Evolutionary conservation across 2,888 invertebrate genomes (phyloP), one percentile per base, ranked within the genome.

Genomic region (Tenthredo notha): DNA sequence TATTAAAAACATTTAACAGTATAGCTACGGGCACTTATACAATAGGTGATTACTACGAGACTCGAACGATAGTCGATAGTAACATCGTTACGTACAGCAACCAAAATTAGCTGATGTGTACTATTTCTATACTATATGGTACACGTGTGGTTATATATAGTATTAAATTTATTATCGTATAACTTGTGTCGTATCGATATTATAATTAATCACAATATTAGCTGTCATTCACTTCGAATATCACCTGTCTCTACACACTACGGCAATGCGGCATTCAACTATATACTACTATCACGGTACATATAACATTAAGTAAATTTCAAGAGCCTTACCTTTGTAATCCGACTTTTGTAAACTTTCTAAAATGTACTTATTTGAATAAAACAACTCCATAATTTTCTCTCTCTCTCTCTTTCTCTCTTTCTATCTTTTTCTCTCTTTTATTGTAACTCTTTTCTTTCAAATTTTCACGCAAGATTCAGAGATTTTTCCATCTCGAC

Each of bases 141-240:
- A 18, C 70, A 33, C 70, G 21, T 72, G 21, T 15, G 15, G 6
- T 15, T 6, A 4, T 33, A 15, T 67, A 33, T 40, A 21, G 21
- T 74, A 18, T 43, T 21, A 40, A 74, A 74, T 43, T 74, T 43
- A 74, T 74, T 29, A 43, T 43, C 74, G 43, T 74, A 43, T 43
- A n/a, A 74, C 74, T 25, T 61, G 61, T 61, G 21, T 61, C 74
- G 10, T 43, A 10, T 74, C 40, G 40, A n/a, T 40, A 74, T 74
- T 74, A 43, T 74, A 74, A 74, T 74, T 74, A 43, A 74, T 74
- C 74, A 43, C 21, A 74, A 43, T 25, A 74, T 74, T 74, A 74
- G 37, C 74, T 21, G 43, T 74, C 43, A 74, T 21, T 43, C 74
- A 43, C 40, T 15, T 74, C 43, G 21, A 74, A 43, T 7, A 74